A percentile compares a stretch with the other conserved stretches of the same genome.
Evolutionary conservation across 2,113 vertebrate species (phyloP).

Genomic region (Platanista minor): DNA sequence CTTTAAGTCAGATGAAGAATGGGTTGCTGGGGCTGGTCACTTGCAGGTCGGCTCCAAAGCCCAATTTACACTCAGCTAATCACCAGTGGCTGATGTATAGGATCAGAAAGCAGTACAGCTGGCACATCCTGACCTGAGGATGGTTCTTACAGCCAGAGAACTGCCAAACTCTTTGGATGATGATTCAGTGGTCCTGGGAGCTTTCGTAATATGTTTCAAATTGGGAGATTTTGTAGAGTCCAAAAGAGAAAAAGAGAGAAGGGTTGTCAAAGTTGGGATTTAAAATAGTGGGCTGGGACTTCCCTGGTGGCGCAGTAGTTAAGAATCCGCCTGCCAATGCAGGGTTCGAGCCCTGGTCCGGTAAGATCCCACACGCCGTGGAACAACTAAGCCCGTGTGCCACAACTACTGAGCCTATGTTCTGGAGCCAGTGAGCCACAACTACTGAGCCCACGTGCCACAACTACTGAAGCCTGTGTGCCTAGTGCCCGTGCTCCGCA

Average conservation of each 20-base stretch:
- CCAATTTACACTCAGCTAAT: not conserved
- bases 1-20: slow-evolving; percentile 11
- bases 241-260: not conserved
- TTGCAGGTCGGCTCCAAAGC: slow-evolving; percentile 20
- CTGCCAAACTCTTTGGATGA: not conserved
- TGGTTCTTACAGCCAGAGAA: not conserved
- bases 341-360: too few species aligned
- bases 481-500: too few species aligned
- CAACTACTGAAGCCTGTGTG: too few species aligned
- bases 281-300: not conserved
- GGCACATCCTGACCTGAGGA: not conserved
- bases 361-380: too few species aligned
- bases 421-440: too few species aligned
- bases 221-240: not conserved
- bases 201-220: not conserved
- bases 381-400: too few species aligned
- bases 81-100: not conserved
- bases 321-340: too few species aligned
- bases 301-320: too few species aligned
- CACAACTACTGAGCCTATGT: too few species aligned
- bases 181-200: not conserved
- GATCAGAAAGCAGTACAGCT: not conserved
- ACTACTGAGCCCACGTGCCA: too few species aligned
- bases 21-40: not conserved
- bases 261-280: not conserved